A percentile compares a stretch with the other conserved stretches of the same genome.
These are phyloP conservation scores for Yoshiicerus persimilis DNA, from an alignment of 1,140 invertebrate species.

Conservation along the genomic window DNA sequence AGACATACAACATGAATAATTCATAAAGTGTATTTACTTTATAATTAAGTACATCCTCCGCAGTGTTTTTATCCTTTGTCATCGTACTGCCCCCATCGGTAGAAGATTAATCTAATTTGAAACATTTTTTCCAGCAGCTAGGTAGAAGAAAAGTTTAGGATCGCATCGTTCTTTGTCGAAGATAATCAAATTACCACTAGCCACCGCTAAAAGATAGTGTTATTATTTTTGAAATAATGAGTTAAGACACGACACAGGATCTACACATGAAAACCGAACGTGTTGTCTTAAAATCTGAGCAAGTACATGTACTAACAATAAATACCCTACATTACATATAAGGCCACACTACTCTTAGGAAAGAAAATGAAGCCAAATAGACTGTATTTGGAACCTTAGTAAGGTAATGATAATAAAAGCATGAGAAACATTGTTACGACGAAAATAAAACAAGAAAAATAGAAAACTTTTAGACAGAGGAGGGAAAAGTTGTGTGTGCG, in stretches of 20 bases:
- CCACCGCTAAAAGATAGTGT: neutral
- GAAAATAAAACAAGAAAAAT: neutral
- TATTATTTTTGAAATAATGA: conserved; percentile 3
- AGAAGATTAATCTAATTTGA: neutral
- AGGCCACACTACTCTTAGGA: too few species aligned
- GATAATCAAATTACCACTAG: neutral
- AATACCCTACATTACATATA: neutral
- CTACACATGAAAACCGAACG: neutral
- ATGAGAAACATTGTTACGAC: conserved; percentile 9
- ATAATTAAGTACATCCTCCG: neutral
- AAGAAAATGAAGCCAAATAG: too few species aligned
- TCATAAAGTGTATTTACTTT: too few species aligned
- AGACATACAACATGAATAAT: neutral
- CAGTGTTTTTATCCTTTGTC: neutral
- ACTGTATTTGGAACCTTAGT: too few species aligned
- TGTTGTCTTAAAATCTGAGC: neutral
- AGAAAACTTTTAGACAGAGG: neutral
- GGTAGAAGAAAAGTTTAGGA: neutral
- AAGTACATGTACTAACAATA: neutral
- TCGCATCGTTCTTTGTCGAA: neutral
- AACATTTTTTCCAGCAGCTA: neutral
- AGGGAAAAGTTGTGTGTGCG: neutral
- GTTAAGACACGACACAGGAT: neutral
- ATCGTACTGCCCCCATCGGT: neutral
- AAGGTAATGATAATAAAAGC: neutral